These are phyloP conservation scores for Chrysochloris asiatica DNA, from an alignment of 2,113 vertebrate genomes.

Conservation along the genomic window DNA sequence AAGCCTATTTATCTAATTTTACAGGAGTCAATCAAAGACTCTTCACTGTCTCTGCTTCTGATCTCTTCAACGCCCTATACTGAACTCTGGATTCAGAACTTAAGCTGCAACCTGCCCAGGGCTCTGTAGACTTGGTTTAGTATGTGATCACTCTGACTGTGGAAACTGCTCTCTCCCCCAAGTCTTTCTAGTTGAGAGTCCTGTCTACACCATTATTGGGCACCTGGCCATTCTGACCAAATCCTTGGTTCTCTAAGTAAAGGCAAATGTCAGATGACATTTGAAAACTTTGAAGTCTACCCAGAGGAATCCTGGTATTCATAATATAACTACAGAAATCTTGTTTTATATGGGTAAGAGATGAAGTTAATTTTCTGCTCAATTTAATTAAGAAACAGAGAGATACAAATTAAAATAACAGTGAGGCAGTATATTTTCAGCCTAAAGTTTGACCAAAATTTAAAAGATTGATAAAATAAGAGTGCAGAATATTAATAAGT, in stretches of 20 bases:
- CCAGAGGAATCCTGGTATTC: background rate
- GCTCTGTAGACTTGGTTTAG: background rate
- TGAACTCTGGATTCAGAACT: background rate
- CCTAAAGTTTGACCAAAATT: background rate
- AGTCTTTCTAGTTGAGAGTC: background rate
- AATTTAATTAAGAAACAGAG: constrained; percentile 29
- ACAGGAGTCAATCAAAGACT: background rate
- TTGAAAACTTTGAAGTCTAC: background rate
- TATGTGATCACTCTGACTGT: background rate
- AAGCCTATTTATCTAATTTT: background rate
- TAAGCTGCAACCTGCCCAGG: background rate
- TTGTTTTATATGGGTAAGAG: background rate
- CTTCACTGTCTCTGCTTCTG: background rate
- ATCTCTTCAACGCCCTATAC: background rate
- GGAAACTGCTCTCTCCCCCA: background rate
- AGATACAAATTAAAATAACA: too few relatives aligned
- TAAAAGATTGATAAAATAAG: background rate
- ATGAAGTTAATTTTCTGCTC: too few relatives aligned
- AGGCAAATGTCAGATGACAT: background rate
- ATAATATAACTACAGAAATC: constrained; percentile 14
- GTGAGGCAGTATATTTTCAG: constrained; percentile 11
- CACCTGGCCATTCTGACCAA: background rate
- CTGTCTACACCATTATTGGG: background rate
- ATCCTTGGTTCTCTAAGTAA: background rate
- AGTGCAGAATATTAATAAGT: background rate